phyloP scores from a whole-genome alignment of 1,140 invertebrate genomes.

The Drosophila trapezifrons region DNA sequence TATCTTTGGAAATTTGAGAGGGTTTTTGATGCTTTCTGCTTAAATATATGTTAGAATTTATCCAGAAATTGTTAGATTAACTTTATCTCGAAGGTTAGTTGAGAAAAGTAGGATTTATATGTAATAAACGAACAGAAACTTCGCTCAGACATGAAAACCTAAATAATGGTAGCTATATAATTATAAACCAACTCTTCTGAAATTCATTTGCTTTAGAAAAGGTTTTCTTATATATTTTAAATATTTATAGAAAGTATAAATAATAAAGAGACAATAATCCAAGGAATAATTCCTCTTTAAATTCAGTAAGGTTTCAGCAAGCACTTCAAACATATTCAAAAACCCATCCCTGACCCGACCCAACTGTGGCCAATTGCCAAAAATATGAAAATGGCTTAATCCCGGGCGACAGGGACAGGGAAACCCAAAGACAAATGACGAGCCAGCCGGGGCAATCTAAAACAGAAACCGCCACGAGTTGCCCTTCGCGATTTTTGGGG shows the following conservation, averaged over 20 bases:
- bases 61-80: neutral
- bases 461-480: slow-evolving; percentile 42
- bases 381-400: slow-evolving; percentile 54
- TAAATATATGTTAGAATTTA: neutral
- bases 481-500: slow-evolving; percentile 50
- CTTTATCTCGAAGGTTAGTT: too few relatives aligned
- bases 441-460: slow-evolving; percentile 33
- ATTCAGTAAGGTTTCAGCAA: too few relatives aligned
- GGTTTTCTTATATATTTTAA: too few relatives aligned
- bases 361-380: slow-evolving; percentile 50
- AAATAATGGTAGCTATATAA: too few relatives aligned
- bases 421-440: slow-evolving; percentile 50
- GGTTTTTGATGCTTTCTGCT: neutral
- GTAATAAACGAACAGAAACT: neutral
- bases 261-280: too few relatives aligned
- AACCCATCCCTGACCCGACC: slow-evolving; percentile 11
- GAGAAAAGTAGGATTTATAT: too few relatives aligned
- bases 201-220: too few relatives aligned
- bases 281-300: too few relatives aligned
- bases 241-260: neutral
- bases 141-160: too few relatives aligned
- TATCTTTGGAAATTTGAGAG: fast-evolving
- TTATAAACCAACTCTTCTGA: too few relatives aligned
- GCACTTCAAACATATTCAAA: too few relatives aligned
- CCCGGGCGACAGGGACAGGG: neutral